Evolutionary conservation across 2,888 invertebrate genomes (phyloP).

Genomic region (Pristionchus mayeri): DNA sequence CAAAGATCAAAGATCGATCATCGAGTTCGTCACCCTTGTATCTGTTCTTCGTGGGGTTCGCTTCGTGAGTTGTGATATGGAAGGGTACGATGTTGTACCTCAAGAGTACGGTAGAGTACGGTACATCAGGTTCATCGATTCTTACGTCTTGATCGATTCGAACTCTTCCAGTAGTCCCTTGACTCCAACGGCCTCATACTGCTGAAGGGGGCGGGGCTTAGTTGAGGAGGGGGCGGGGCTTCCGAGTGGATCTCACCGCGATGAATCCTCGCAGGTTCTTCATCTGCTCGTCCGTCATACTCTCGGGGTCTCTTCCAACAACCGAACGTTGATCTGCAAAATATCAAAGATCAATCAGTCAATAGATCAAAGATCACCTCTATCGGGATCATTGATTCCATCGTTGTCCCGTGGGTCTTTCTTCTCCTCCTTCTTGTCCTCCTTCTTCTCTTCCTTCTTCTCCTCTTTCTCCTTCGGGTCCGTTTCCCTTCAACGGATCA

Average conservation of each 20-base stretch:
- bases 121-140: background rate
- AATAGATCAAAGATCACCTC: too few relatives aligned
- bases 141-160: background rate
- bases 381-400: background rate
- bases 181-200: too few relatives aligned
- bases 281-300: too few relatives aligned
- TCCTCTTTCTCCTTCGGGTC: background rate
- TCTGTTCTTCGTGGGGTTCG: too few relatives aligned
- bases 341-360: background rate
- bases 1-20: too few relatives aligned
- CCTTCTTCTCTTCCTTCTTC: conserved; percentile 16
- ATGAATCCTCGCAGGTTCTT: background rate
- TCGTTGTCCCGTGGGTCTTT: too few relatives aligned
- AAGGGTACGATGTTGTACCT: conserved; percentile 18
- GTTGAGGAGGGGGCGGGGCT: too few relatives aligned
- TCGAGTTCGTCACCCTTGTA: too few relatives aligned
- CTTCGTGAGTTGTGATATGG: background rate
- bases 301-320: background rate
- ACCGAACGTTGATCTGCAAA: background rate
- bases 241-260: too few relatives aligned
- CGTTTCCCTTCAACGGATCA: background rate
- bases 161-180: too few relatives aligned
- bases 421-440: too few relatives aligned
- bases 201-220: background rate
- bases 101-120: background rate